Conservation (phyloP, 2,888 invertebrate species). For the Machimus atricapillus region DNA sequence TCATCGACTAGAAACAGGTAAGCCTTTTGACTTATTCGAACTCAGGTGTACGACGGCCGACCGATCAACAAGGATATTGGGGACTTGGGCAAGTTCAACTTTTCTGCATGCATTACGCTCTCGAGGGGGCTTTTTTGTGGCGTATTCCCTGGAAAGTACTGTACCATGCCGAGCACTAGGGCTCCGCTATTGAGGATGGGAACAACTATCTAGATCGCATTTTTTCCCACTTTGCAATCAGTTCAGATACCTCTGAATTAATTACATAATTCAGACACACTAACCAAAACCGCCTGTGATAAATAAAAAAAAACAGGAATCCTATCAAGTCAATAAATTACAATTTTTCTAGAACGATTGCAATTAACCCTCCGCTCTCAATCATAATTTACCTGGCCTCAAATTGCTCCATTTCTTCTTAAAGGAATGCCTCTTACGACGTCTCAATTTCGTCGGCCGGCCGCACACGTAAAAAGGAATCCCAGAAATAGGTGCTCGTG, state of each 20-base stretch:
- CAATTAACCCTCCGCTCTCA: background rate
- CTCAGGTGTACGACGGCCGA: background rate
- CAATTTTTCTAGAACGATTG: background rate
- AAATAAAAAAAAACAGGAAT: background rate
- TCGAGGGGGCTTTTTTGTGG: background rate
- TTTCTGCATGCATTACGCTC: conserved; percentile 23
- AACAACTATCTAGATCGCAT: background rate
- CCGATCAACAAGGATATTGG: conserved; percentile 33
- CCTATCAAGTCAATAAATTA: background rate
- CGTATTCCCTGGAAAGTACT: conserved; percentile 3
- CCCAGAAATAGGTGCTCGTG: background rate
- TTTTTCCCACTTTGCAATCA: background rate
- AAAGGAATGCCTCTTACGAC: background rate
- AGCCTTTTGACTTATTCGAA: background rate
- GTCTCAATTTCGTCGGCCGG: background rate
- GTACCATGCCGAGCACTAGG: background rate
- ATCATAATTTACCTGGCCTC: background rate
- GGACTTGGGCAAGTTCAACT: conserved; percentile 28
- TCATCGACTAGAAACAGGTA: conserved; percentile 23
- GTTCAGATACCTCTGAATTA: background rate
- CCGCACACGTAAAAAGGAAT: background rate
- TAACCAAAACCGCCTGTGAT: background rate
- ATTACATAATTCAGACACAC: background rate
- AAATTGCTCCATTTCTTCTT: background rate
- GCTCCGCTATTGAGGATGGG: background rate